A percentile compares a stretch with the other conserved stretches of the same genome.
Evolutionary conservation across 2,888 invertebrate genomes (phyloP).

Genomic region (Myopa tessellatipennis): DNA sequence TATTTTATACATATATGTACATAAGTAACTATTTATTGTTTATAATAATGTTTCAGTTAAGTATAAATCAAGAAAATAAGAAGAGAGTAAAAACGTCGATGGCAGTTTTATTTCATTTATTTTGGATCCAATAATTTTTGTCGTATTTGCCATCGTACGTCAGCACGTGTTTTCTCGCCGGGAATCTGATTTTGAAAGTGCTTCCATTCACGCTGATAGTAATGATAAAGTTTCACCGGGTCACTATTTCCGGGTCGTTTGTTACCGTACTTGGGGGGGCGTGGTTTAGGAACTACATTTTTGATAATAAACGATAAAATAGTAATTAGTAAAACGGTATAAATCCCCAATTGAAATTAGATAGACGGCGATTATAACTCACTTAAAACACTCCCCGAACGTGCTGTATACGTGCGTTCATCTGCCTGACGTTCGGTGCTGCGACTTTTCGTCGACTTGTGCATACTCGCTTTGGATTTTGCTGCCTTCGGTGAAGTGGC

Average conservation of each 20-base stretch:
- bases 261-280: constrained; percentile 48
- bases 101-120: neutral
- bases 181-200: constrained; percentile 77
- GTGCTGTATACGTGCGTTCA: constrained; percentile 18
- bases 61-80: too few relatives aligned
- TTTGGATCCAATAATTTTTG: constrained; percentile 74
- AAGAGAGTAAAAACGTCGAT: too few relatives aligned
- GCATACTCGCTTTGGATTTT: neutral
- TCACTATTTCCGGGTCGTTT: constrained; percentile 66
- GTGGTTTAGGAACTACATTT: constrained; percentile 50
- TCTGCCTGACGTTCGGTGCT: constrained; percentile 18
- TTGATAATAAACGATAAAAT: neutral
- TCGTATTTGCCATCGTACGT: constrained; percentile 77
- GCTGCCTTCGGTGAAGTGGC: constrained; percentile 33
- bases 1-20: too few relatives aligned
- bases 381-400: constrained; percentile 45
- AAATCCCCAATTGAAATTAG: neutral
- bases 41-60: neutral
- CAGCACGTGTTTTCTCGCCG: constrained; percentile 76
- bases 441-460: neutral
- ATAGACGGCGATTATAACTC: constrained; percentile 20
- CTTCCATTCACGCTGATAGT: constrained; percentile 80
- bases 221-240: constrained; percentile 82
- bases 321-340: neutral
- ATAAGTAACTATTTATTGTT: neutral